These are phyloP conservation scores for Dunckerocampus dactyliophorus DNA, from an alignment of 2,113 vertebrate species.

Conservation along the genomic window DNA sequence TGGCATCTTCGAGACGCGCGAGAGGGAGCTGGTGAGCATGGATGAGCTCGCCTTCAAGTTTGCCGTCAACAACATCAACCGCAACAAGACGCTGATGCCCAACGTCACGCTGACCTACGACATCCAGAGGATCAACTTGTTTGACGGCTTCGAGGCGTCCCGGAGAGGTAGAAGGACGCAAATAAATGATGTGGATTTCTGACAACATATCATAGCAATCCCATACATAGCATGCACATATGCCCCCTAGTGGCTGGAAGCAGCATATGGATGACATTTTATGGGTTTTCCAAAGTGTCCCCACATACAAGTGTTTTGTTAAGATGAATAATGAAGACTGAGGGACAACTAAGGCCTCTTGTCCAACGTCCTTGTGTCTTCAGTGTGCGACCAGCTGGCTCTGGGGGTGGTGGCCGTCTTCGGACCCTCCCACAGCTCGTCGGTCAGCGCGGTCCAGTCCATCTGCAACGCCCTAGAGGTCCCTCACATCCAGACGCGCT, in stretches of 20 bases:
- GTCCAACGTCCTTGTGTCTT: too few species aligned
- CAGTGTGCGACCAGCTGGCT: conserved; percentile 94
- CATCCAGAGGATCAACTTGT: conserved; percentile 96
- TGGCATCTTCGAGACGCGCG: conserved; percentile 95
- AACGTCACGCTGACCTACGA: conserved; percentile 96
- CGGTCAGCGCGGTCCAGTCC: conserved; percentile 93
- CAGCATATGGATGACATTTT: too few species aligned
- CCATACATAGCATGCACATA: too few species aligned
- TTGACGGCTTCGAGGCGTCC: conserved; percentile 97
- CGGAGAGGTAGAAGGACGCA: conserved; percentile 80
- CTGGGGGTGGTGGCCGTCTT: conserved; percentile 94
- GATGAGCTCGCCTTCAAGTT: conserved; percentile 99
- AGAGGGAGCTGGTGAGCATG: conserved; percentile 90
- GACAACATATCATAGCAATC: too few species aligned
- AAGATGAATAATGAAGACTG: too few species aligned
- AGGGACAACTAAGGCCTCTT: too few species aligned
- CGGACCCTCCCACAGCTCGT: conserved; percentile 94
- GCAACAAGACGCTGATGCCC: conserved; percentile 94
- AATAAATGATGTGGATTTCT: too few species aligned
- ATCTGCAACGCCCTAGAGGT: conserved; percentile 97
- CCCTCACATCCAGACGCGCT: conserved; percentile 94
- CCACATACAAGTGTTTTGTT: too few species aligned
- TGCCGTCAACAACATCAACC: conserved; percentile 94
- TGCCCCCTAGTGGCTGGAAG: too few species aligned
- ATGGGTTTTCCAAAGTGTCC: too few species aligned